phyloP scores from a whole-genome alignment of 1,140 invertebrate genomes.

The Sminthurinus signatus region DNA sequence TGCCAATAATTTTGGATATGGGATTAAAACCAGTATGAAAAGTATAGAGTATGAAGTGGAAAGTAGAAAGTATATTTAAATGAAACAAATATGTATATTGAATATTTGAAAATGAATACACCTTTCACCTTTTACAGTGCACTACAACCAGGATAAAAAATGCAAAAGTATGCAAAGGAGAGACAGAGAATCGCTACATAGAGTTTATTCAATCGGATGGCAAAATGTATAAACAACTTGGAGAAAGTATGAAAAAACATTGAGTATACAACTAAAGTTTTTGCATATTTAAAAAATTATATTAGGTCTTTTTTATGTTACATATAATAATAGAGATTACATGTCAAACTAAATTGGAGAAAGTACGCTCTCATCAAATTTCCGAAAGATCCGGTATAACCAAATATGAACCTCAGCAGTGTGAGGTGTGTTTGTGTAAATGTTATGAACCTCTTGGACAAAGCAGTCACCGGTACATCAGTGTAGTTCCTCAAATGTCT shows the following conservation, averaged over 20 bases:
- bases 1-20: too few relatives aligned
- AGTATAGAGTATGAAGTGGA: too few relatives aligned
- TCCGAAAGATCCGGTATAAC: constrained; percentile 14
- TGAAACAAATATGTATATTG: too few relatives aligned
- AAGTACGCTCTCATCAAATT: background rate
- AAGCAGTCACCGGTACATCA: constrained; percentile 12
- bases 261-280: too few relatives aligned
- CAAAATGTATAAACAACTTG: background rate
- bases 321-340: too few relatives aligned
- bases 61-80: background rate
- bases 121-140: constrained; percentile 18
- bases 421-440: constrained; percentile 22
- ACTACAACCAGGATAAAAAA: constrained; percentile 8
- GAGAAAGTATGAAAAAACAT: background rate
- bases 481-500: constrained; percentile 11
- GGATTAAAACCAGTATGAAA: background rate
- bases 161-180: background rate
- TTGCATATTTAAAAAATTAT: too few relatives aligned
- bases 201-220: constrained; percentile 10
- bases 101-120: too few relatives aligned
- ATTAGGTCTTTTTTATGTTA: too few relatives aligned
- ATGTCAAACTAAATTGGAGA: background rate
- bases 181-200: constrained; percentile 7
- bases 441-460: constrained; percentile 20
- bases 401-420: constrained; percentile 17